Evolutionary conservation across 2,113 vertebrate genomes (phyloP).

Genomic region (Trematomus loennbergii): DNA sequence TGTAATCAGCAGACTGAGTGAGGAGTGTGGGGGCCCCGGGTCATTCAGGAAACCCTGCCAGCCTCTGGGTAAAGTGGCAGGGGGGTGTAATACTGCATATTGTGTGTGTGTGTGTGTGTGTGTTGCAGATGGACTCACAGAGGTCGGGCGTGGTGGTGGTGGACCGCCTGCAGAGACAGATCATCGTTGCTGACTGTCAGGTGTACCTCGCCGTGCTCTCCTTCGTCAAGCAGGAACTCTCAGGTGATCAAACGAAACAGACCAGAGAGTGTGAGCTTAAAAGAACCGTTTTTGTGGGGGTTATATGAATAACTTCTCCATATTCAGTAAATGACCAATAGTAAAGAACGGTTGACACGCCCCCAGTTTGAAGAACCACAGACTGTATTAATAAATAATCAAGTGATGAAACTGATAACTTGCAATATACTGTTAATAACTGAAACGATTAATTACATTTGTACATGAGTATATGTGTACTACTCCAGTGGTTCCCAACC

Average conservation of each 20-base stretch:
- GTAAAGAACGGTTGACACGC: too few relatives aligned
- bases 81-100: too few relatives aligned
- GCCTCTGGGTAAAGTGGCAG: background rate
- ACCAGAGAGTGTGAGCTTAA: background rate
- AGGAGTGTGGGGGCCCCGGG: background rate
- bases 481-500: too few relatives aligned
- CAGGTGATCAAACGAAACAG: conserved; percentile 83
- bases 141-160: conserved; percentile 89
- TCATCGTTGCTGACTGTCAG: conserved; percentile 98
- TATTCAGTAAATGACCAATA: too few relatives aligned
- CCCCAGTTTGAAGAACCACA: too few relatives aligned
- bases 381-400: too few relatives aligned
- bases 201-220: conserved; percentile 97
- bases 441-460: too few relatives aligned
- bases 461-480: too few relatives aligned
- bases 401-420: too few relatives aligned
- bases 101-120: conserved; percentile 24
- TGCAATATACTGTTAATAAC: too few relatives aligned
- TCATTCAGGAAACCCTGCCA: conserved; percentile 23
- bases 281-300: too few relatives aligned
- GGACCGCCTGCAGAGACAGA: conserved; percentile 96
- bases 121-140: conserved; percentile 89
- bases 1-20: conserved; percentile 54
- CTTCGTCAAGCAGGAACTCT: conserved; percentile 97
- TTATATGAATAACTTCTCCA: too few relatives aligned